phyloP scores from a whole-genome alignment of 2,888 invertebrate genomes.

The Agonum fuliginosum region DNA sequence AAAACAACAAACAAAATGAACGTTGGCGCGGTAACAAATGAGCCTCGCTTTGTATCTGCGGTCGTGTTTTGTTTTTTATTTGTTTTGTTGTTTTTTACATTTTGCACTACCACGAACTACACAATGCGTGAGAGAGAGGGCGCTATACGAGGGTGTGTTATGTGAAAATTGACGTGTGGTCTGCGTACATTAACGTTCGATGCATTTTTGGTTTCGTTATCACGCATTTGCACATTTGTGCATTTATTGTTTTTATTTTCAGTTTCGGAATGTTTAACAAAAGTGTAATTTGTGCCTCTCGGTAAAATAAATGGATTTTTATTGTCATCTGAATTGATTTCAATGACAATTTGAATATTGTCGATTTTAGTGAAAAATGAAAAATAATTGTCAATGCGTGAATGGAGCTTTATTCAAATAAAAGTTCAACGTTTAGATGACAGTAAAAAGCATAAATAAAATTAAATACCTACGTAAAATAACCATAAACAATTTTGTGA shows the following conservation, averaged over 20 bases:
- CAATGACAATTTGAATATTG: conserved; percentile 13
- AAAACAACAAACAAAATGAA: conserved; percentile 41
- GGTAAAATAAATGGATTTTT: conserved; percentile 44
- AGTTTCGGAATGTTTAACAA: conserved; percentile 32
- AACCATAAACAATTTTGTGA: too few species aligned
- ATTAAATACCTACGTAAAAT: too few species aligned
- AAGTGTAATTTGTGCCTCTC: conserved; percentile 39
- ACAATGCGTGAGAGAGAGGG: not conserved
- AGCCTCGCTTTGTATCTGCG: conserved; percentile 54
- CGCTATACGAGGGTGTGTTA: not conserved
- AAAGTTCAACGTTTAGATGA: not conserved
- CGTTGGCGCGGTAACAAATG: conserved; percentile 44
- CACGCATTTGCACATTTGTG: conserved; percentile 49
- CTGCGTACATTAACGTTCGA: conserved; percentile 25
- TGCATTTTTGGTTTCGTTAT: conserved; percentile 49
- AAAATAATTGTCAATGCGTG: not conserved
- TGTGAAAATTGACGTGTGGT: conserved; percentile 51
- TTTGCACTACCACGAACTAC: not conserved
- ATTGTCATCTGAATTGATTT: conserved; percentile 42
- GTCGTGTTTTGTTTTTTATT: conserved; percentile 38
- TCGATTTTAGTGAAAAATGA: not conserved
- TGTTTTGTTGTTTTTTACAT: conserved; percentile 40
- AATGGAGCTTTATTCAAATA: too few species aligned
- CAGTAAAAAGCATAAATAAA: too few species aligned
- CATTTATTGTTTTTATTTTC: conserved; percentile 36